Conservation (phyloP, 23 tunicate species). For the Clavelina lepadiformis region DNA sequence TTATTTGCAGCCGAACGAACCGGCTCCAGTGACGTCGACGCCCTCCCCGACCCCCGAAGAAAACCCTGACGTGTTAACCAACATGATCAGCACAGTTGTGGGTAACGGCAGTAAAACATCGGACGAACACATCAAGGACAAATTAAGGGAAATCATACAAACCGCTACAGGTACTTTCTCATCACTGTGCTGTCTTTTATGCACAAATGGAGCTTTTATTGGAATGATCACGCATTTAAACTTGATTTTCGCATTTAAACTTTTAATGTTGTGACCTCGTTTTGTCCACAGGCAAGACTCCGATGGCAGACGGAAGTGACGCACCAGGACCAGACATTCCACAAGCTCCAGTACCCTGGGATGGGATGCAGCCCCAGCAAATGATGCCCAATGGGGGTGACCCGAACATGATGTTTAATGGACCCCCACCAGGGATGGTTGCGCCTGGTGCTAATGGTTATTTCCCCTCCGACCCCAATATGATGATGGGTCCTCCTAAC, state of each 20-base stretch:
- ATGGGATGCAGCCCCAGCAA: slow-evolving; percentile 11
- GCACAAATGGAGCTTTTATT: not conserved
- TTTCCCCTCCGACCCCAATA: not conserved
- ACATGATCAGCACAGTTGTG: slow-evolving; percentile 8
- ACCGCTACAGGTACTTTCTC: slow-evolving; percentile 89
- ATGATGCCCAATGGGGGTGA: slow-evolving; percentile 15
- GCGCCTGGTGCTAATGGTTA: slow-evolving; percentile 6
- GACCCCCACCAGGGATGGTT: slow-evolving; percentile 18
- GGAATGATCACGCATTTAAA: not conserved
- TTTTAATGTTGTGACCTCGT: not conserved
- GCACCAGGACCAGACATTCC: not conserved
- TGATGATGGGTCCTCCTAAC: slow-evolving; percentile 4
- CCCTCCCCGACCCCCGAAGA: slow-evolving; percentile 31
- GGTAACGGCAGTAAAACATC: slow-evolving; percentile 7
- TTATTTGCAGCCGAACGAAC: slow-evolving; percentile 46
- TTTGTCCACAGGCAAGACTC: not conserved
- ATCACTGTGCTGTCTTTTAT: not conserved
- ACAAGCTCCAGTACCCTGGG: not conserved
- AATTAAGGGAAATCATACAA: slow-evolving; percentile 61
- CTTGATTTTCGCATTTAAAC: not conserved
- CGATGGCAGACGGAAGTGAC: not conserved
- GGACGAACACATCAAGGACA: slow-evolving; percentile 41
- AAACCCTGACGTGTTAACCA: not conserved
- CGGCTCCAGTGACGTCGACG: slow-evolving; percentile 27
- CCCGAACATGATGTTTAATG: slow-evolving; percentile 36